Percentiles rank a stretch among this genome's conserved stretches.
These are phyloP conservation scores for Lordiphosa mommai DNA, from an alignment of 1,140 invertebrate species.

Conservation along the genomic window DNA sequence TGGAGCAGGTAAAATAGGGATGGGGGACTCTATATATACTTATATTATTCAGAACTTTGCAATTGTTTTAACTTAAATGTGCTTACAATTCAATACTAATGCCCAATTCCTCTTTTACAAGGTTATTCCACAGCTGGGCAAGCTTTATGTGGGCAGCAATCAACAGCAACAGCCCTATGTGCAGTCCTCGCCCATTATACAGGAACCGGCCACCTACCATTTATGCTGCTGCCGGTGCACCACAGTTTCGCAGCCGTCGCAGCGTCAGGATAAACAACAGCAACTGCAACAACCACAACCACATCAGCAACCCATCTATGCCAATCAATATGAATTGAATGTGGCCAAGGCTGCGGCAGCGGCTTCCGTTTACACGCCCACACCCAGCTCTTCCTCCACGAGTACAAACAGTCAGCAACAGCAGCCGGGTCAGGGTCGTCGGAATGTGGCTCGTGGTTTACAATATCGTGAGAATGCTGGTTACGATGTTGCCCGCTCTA, in stretches of 20 bases:
- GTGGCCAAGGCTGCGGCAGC: slow-evolving; percentile 58
- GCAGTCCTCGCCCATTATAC: slow-evolving; percentile 72
- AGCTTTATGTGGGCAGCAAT: slow-evolving; percentile 57
- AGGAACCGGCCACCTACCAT: slow-evolving; percentile 76
- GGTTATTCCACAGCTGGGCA: slow-evolving; percentile 75
- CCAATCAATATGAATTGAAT: slow-evolving; percentile 74
- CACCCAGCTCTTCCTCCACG: slow-evolving; percentile 6
- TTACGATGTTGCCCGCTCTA: slow-evolving; percentile 85
- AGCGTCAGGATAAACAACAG: slow-evolving; percentile 56
- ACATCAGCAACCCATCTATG: slow-evolving; percentile 72
- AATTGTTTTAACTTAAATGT: slow-evolving; percentile 19
- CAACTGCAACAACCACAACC: slow-evolving; percentile 44
- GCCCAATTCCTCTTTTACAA: slow-evolving; percentile 1
- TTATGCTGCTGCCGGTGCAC: slow-evolving; percentile 37
- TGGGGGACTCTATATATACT: too few species aligned
- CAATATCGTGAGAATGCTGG: slow-evolving; percentile 85
- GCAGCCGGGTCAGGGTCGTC: slow-evolving; percentile 63
- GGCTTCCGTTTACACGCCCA: slow-evolving; percentile 19
- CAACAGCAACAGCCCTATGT: slow-evolving; percentile 50
- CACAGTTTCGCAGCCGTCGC: slow-evolving; percentile 67
- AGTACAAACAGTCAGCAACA: slow-evolving; percentile 6
- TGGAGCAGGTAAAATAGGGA: slow-evolving; percentile 16
- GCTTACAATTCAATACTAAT: neutral
- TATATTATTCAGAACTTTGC: slow-evolving; percentile 42
- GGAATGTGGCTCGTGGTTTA: slow-evolving; percentile 82